A percentile compares a stretch with the other conserved stretches of the same genome.
These are phyloP conservation scores for Pachycephala philippinensis DNA, from an alignment of 2,113 vertebrate species.

Conservation along the genomic window DNA sequence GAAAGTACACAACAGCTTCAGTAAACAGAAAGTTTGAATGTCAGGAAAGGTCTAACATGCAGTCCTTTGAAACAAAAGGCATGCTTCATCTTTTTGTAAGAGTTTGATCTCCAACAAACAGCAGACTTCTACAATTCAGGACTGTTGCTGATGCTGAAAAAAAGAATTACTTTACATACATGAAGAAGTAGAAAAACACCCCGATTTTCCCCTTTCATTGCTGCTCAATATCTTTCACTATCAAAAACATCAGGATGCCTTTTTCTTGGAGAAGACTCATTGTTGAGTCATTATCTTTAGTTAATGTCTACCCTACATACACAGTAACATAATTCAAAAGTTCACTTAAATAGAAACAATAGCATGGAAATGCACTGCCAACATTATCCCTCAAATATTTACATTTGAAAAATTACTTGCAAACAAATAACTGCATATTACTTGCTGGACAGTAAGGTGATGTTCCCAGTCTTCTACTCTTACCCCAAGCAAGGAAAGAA, in stretches of 20 bases:
- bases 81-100: neutral
- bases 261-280: neutral
- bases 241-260: neutral
- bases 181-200: neutral
- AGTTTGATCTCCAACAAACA: neutral
- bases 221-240: neutral
- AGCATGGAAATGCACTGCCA: fast-evolving
- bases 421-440: neutral
- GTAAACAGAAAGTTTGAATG: neutral
- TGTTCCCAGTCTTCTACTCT: neutral
- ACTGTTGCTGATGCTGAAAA: neutral
- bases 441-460: neutral
- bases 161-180: neutral
- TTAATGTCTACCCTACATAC: neutral
- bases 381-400: neutral
- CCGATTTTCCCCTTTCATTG: neutral
- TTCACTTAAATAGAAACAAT: neutral
- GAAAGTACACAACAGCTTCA: neutral
- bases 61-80: neutral
- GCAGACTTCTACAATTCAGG: neutral
- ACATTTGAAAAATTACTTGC: neutral
- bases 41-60: neutral
- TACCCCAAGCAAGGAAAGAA: neutral
- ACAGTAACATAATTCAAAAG: neutral
- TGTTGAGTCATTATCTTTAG: neutral